Evolutionary conservation across 53 echinoderm and acorn worm species (phyloP).

Genomic region (Pentamera pediparva): DNA sequence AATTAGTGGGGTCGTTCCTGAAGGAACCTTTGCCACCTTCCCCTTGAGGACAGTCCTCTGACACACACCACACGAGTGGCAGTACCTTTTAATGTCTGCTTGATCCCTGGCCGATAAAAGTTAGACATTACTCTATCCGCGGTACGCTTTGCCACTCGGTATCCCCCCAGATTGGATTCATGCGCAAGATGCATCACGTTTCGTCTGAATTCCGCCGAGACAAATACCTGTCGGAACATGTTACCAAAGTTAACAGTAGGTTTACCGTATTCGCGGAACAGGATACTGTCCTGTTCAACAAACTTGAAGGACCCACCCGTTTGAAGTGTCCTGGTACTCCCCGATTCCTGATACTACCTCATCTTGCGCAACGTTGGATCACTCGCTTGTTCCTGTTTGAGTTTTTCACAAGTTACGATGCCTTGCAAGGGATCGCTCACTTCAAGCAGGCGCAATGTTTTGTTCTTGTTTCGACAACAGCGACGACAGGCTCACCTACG

Average conservation of each 20-base stretch:
- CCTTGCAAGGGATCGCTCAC: too few relatives aligned
- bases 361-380: background rate
- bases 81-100: conserved; percentile 34
- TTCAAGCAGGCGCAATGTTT: too few relatives aligned
- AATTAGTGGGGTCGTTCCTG: conserved; percentile 37
- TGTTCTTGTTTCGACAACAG: too few relatives aligned
- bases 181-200: conserved; percentile 46
- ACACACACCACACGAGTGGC: conserved; percentile 55
- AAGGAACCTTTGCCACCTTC: conserved; percentile 31
- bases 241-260: background rate
- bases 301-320: too few relatives aligned
- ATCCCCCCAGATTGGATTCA: conserved; percentile 51
- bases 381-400: background rate
- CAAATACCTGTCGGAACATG: conserved; percentile 26
- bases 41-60: conserved; percentile 51
- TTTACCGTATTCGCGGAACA: background rate
- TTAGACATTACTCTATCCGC: conserved; percentile 37
- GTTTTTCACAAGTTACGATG: background rate
- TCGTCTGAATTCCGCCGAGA: conserved; percentile 12
- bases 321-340: too few relatives aligned
- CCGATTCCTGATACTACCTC: too few relatives aligned
- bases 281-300: too few relatives aligned
- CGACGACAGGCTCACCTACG: too few relatives aligned
- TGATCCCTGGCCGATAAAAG: conserved; percentile 45
- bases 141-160: conserved; percentile 38